These are phyloP conservation scores for Pristionchus entomophagus DNA, from an alignment of 2,888 invertebrate genomes.

Conservation along the genomic window DNA sequence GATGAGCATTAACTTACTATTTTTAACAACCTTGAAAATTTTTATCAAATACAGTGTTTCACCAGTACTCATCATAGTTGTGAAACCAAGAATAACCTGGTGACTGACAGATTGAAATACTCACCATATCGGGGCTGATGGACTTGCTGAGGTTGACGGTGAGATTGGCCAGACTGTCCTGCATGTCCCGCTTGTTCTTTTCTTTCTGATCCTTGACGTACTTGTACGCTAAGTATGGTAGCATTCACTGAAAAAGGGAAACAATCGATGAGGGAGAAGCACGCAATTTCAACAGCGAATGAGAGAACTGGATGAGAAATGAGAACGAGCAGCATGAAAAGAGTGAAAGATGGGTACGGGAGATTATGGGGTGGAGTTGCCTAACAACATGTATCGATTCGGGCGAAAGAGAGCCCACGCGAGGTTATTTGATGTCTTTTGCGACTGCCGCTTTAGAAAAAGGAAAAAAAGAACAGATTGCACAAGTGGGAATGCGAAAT, in stretches of 20 bases:
- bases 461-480: not conserved
- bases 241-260: slow-evolving; percentile 53
- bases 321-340: slow-evolving; percentile 18
- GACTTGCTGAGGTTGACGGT: slow-evolving; percentile 55
- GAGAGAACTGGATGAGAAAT: not conserved
- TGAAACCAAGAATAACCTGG: too few relatives aligned
- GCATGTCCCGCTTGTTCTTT: slow-evolving; percentile 57
- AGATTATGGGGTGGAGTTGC: not conserved
- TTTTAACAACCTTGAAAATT: not conserved
- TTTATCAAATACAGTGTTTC: not conserved
- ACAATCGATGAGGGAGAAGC: not conserved
- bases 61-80: too few relatives aligned
- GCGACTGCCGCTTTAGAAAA: not conserved
- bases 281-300: not conserved
- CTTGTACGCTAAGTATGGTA: slow-evolving; percentile 63
- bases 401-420: not conserved
- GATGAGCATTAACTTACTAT: not conserved
- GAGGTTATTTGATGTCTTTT: not conserved
- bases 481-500: not conserved
- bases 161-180: slow-evolving; percentile 56
- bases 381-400: slow-evolving; percentile 15
- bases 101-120: not conserved
- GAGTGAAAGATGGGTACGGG: slow-evolving; percentile 3
- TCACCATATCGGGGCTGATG: slow-evolving; percentile 56
- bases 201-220: slow-evolving; percentile 63